These are phyloP conservation scores for Danio aesculapii DNA, from an alignment of 2,797 vertebrate species.

Conservation along the genomic window DNA sequence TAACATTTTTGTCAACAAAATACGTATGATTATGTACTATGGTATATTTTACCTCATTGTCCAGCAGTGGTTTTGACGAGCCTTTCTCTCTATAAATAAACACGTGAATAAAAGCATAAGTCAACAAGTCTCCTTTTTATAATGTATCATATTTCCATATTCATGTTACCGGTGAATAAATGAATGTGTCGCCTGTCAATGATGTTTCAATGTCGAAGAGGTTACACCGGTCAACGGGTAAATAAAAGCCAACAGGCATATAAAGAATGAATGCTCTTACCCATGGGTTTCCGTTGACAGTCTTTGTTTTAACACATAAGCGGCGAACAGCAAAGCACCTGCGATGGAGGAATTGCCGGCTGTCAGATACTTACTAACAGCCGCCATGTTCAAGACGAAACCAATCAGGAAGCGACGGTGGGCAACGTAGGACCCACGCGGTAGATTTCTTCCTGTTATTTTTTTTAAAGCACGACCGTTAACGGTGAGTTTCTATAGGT, in stretches of 20 bases:
- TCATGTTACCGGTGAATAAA: neutral
- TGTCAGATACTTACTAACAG: constrained; percentile 85
- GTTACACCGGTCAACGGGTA: neutral
- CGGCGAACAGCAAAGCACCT: constrained; percentile 74
- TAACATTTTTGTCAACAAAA: neutral
- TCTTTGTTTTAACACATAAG: constrained; percentile 75
- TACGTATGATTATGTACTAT: neutral
- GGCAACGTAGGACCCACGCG: neutral
- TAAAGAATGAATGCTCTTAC: constrained; percentile 61
- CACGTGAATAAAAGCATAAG: neutral
- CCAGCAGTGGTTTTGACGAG: constrained; percentile 52
- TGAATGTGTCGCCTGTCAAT: constrained; percentile 3
- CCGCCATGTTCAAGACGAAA: constrained; percentile 68
- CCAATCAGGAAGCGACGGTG: constrained; percentile 48
- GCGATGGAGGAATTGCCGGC: constrained; percentile 80
- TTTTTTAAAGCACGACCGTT: neutral
- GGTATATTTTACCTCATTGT: constrained; percentile 77
- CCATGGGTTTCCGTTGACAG: constrained; percentile 69
- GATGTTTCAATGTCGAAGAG: constrained; percentile 45
- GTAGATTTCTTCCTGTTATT: neutral
- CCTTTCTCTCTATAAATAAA: constrained; percentile 24
- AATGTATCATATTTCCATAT: neutral
- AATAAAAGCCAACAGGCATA: neutral
- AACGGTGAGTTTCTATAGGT: neutral
- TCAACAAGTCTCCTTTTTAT: neutral